phyloP scores from a whole-genome alignment of 2,888 invertebrate genomes.

The Autographa pulchrina region DNA sequence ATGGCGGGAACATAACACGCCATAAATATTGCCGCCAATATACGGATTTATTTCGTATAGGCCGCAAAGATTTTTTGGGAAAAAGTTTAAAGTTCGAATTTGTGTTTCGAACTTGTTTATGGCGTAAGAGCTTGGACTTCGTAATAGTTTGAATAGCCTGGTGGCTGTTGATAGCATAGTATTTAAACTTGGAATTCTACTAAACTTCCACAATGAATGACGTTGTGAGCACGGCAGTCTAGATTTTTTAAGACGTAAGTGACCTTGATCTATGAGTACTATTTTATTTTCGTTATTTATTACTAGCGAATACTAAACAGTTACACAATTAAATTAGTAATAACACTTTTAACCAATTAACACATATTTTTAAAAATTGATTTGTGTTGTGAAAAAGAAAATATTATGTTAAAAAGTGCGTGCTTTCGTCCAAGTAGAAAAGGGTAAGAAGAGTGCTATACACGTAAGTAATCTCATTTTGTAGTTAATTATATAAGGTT shows the following conservation, averaged over 20 bases:
- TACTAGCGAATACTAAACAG: too few relatives aligned
- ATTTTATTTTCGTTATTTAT: neutral
- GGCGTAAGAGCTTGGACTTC: constrained; percentile 41
- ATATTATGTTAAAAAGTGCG: neutral
- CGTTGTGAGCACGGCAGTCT: constrained; percentile 28
- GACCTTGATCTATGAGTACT: neutral
- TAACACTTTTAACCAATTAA: too few relatives aligned
- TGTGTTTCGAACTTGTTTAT: constrained; percentile 44
- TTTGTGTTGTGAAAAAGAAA: neutral
- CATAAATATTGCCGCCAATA: constrained; percentile 79
- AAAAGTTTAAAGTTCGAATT: constrained; percentile 48
- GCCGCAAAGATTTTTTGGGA: constrained; percentile 18
- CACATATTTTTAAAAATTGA: too few relatives aligned
- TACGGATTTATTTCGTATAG: constrained; percentile 67
- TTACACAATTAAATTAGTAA: too few relatives aligned
- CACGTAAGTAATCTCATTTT: neutral
- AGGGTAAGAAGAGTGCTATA: neutral
- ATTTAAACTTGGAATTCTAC: constrained; percentile 23
- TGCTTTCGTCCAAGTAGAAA: neutral
- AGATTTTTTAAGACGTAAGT: constrained; percentile 39
- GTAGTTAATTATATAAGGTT: neutral
- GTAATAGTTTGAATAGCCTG: constrained; percentile 33
- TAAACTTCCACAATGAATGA: neutral
- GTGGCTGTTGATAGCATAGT: constrained; percentile 35
- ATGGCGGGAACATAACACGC: constrained; percentile 74